Percentiles rank a stretch among this genome's conserved stretches.
Evolutionary conservation across 2,888 invertebrate species (phyloP).

Genomic region (Tillus elongatus): DNA sequence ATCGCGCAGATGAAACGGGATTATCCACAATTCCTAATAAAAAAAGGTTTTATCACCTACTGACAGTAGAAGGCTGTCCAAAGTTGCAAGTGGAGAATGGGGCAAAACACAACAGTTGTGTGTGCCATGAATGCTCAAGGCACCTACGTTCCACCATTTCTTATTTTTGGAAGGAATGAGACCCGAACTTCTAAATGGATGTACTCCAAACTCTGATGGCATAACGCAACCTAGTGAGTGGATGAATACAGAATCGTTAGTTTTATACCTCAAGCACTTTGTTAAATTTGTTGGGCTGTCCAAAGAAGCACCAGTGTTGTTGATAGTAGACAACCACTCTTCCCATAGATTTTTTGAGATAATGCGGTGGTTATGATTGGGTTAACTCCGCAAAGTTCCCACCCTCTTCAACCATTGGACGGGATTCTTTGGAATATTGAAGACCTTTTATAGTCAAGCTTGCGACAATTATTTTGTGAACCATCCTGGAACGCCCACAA

Average conservation of each 20-base stretch:
- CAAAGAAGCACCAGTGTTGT: slow-evolving; percentile 11
- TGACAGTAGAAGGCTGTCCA: slow-evolving; percentile 19
- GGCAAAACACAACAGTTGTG: slow-evolving; percentile 17
- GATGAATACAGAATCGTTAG: slow-evolving; percentile 24
- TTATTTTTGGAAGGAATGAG: slow-evolving; percentile 15
- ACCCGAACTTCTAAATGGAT: slow-evolving; percentile 19
- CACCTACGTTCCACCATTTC: slow-evolving; percentile 21
- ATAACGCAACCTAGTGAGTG: slow-evolving; percentile 20
- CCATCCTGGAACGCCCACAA: slow-evolving; percentile 23
- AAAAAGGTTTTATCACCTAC: slow-evolving; percentile 21
- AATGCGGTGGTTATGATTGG: slow-evolving; percentile 22
- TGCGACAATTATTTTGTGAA: slow-evolving; percentile 21
- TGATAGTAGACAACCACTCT: neutral
- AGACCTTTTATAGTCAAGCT: slow-evolving; percentile 23
- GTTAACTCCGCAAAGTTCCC: slow-evolving; percentile 26
- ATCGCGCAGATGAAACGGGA: slow-evolving; percentile 22
- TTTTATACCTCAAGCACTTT: slow-evolving; percentile 25
- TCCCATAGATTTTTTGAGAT: slow-evolving; percentile 21
- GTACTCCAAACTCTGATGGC: slow-evolving; percentile 19
- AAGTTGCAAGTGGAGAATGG: slow-evolving; percentile 20
- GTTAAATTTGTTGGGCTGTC: slow-evolving; percentile 20
- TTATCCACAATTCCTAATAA: slow-evolving; percentile 21
- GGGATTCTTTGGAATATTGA: slow-evolving; percentile 26
- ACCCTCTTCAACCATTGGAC: slow-evolving; percentile 23
- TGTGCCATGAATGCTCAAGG: slow-evolving; percentile 21